Base-by-base conservation (phyloP, 92 coral and sea anemone genomes). In the Galaxea fascicularis region DNA sequence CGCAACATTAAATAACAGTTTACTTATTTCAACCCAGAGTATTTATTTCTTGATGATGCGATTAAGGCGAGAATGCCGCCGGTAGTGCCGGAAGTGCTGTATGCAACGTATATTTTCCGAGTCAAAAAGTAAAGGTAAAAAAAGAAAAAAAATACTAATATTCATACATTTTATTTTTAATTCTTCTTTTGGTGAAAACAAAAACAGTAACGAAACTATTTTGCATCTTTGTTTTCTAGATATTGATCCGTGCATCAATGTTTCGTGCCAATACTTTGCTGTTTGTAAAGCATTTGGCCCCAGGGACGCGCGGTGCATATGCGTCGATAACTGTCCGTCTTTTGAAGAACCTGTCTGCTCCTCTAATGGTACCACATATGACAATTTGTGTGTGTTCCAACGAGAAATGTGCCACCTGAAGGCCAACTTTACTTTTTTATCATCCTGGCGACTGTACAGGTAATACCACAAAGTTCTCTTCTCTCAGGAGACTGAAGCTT, bases 371-470 rank as follows among this genome's bases (percentile, higher is more conserved):
- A 74, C 90, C 35, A 90, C 93, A 0, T 90, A 85, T 67, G 93
- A 85, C 69, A 90, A 86, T 87, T 75, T 66, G 70, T 90, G 93
- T 29, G 63, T 74, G 68, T 86, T 90, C 74, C 86, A 86, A 30
- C 73, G 84, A 49, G 93, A 90, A 64, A 90, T 90, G 87, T 90
- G 93, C 45, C 90, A 69, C n/a, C 35, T 86, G 30, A 57, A 52
- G 35, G 93, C 87, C 4, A 90, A 90, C 25, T 79, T 78, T 41
- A 85, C 90, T 35, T 7, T n/a, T 80, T 25, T 90, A 90, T 22
- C 93, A 90, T 25, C 93, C 93, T 13, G 93, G 93, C 21, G 72
- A 79, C 47, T 90, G 93, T 64, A 57, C 83, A 78, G 93, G 93
- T 89, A 89, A 45, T 1, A 10, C 4, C 21, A 31, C 64, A 4